Conservation (phyloP, 2,888 invertebrate species). For the Linnaemya tessellans region DNA sequence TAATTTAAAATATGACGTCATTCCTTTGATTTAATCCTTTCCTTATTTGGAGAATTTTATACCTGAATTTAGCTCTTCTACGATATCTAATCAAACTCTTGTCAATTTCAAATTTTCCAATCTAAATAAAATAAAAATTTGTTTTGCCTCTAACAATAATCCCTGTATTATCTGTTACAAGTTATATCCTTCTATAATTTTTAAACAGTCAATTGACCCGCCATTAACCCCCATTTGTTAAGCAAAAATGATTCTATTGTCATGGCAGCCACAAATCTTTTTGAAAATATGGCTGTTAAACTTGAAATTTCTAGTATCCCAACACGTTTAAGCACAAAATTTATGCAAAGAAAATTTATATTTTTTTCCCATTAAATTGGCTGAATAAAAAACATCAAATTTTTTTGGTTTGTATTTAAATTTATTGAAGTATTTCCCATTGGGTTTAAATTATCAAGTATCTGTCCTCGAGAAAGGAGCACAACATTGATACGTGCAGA, state of each 20-base stretch:
- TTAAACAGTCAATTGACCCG: neutral
- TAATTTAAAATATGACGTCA: no score
- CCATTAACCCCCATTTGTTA: neutral
- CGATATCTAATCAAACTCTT: no score
- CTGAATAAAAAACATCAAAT: neutral
- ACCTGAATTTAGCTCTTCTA: no score
- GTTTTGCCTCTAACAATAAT: no score
- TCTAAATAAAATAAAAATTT: no score
- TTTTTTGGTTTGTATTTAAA: neutral
- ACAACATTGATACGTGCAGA: slow-evolving; percentile 1
- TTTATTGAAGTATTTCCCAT: neutral
- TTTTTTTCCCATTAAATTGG: neutral
- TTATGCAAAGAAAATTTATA: neutral
- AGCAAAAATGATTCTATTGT: neutral
- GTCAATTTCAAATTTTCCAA: no score
- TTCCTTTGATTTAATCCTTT: no score
- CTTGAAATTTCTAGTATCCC: neutral
- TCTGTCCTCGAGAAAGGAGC: neutral
- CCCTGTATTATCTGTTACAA: no score
- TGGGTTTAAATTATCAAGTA: neutral
- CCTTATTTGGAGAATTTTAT: no score
- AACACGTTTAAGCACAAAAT: neutral
- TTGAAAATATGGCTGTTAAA: neutral
- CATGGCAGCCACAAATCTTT: neutral
- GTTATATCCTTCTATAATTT: neutral